Conservation (phyloP, 2,113 vertebrate genomes). For the Anolis sagrei region DNA sequence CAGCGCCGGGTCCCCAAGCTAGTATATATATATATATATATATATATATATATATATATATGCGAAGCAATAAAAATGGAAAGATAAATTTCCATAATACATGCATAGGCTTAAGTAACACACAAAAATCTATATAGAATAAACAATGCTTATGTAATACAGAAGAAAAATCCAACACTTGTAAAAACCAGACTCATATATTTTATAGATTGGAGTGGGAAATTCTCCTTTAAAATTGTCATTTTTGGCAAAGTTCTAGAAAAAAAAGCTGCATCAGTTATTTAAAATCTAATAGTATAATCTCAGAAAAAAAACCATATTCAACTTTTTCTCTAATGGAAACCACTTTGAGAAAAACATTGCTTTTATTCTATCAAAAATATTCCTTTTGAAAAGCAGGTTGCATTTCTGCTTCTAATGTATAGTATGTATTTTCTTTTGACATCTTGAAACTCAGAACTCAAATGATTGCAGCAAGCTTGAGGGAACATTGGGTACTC, state of each 20-base stretch:
- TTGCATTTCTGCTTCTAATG: slow-evolving; percentile 27
- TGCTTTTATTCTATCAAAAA: slow-evolving; percentile 34
- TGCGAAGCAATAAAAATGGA: neutral
- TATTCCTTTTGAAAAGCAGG: slow-evolving; percentile 30
- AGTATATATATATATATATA: too few species aligned
- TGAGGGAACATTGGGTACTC: neutral
- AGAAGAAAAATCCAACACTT: too few species aligned
- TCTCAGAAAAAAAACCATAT: slow-evolving; percentile 44
- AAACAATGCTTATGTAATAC: neutral
- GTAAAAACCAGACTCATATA: too few species aligned
- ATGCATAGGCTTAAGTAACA: neutral
- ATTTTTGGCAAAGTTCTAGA: slow-evolving; percentile 23
- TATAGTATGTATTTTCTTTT: slow-evolving; percentile 29
- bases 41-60: neutral
- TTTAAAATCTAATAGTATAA: slow-evolving; percentile 39
- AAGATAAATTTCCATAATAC: neutral
- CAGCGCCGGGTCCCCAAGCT: too few species aligned
- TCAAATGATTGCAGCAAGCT: slow-evolving; percentile 38
- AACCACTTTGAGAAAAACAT: slow-evolving; percentile 44
- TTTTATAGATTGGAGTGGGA: too few species aligned
- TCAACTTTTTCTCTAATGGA: slow-evolving; percentile 37
- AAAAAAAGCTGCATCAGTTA: slow-evolving; percentile 27
- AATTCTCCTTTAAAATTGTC: slow-evolving; percentile 18
- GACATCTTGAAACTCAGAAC: slow-evolving; percentile 18
- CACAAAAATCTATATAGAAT: neutral